phyloP scores from a whole-genome alignment of 2,888 invertebrate genomes.

The Drosophila nr. perissopoda region DNA sequence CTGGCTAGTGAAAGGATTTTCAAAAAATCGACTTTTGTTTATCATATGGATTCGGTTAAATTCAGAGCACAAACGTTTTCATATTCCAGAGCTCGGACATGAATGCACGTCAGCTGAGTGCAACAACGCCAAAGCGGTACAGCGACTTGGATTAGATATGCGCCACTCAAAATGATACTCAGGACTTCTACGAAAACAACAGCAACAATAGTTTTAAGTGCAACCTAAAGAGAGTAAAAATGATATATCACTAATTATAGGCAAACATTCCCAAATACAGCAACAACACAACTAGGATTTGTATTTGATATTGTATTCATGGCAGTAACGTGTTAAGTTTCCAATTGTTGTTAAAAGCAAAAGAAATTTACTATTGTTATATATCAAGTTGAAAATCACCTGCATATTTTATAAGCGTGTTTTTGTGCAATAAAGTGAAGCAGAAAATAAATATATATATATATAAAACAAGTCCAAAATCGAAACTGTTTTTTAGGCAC shows the following conservation, averaged over 20 bases:
- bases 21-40: background rate
- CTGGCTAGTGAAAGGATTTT: background rate
- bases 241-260: conserved; percentile 68
- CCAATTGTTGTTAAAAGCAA: conserved; percentile 48
- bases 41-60: background rate
- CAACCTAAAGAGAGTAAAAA: conserved; percentile 15
- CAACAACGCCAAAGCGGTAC: conserved; percentile 79
- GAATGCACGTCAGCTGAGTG: conserved; percentile 84
- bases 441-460: conserved; percentile 7
- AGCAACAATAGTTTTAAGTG: conserved; percentile 55
- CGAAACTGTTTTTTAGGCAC: conserved; percentile 43
- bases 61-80: background rate
- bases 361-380: conserved; percentile 32
- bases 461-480: conserved; percentile 3
- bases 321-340: conserved; percentile 71
- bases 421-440: conserved; percentile 43
- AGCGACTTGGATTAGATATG: conserved; percentile 65
- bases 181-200: conserved; percentile 56
- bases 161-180: conserved; percentile 51
- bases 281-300: conserved; percentile 37
- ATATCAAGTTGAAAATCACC: conserved; percentile 16
- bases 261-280: conserved; percentile 69
- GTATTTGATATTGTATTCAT: conserved; percentile 69
- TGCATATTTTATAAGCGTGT: conserved; percentile 52
- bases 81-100: conserved; percentile 84